These are phyloP conservation scores for Sitta europaea DNA, from an alignment of 2,113 vertebrate genomes.

Conservation along the genomic window DNA sequence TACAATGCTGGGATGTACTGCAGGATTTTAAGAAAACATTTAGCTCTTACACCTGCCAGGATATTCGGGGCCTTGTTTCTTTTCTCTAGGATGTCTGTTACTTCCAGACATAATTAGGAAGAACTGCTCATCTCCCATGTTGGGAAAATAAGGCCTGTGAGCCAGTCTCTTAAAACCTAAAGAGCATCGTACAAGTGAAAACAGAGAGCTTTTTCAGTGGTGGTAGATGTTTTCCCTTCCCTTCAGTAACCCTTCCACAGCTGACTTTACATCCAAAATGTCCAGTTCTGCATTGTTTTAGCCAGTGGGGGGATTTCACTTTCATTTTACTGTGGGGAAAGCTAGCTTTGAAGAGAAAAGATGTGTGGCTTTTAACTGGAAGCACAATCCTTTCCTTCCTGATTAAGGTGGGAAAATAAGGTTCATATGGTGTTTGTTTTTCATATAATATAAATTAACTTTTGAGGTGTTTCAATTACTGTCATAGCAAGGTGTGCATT, in stretches of 20 bases:
- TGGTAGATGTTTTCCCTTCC: not conserved
- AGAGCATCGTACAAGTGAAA: not conserved
- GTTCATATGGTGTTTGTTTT: not conserved
- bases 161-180: not conserved
- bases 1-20: not conserved
- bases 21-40: not conserved
- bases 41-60: not conserved
- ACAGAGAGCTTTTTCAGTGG: not conserved
- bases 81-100: not conserved
- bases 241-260: not conserved
- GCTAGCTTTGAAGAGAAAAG: not conserved
- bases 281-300: not conserved
- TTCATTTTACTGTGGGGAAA: not conserved
- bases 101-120: not conserved
- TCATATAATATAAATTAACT: not conserved
- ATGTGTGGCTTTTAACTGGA: not conserved
- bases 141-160: not conserved
- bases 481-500: not conserved
- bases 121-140: slow-evolving; percentile 19
- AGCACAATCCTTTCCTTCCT: not conserved
- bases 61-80: not conserved
- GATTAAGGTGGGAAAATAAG: not conserved
- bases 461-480: not conserved
- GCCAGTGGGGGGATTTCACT: not conserved
- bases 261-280: not conserved